A percentile compares a stretch with the other conserved stretches of the same genome.
These are phyloP conservation scores for Phalanger gymnotis DNA, from an alignment of 2,797 vertebrate genomes.

Conservation along the genomic window DNA sequence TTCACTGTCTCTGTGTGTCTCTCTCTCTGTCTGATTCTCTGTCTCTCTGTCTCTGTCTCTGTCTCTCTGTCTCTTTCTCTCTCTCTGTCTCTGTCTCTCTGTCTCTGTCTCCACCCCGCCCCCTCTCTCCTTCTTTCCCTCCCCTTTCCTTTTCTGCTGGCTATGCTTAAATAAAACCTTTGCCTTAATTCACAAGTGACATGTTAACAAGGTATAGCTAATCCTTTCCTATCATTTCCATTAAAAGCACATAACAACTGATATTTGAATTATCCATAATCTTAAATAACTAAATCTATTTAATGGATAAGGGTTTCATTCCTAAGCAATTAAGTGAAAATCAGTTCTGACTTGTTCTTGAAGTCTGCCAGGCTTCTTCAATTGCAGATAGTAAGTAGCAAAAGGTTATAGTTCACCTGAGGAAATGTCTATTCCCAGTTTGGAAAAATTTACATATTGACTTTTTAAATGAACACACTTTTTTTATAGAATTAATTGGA, in stretches of 20 bases:
- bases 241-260: not conserved
- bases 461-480: slow-evolving; percentile 67
- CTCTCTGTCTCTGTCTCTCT: too few species aligned
- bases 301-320: slow-evolving; percentile 42
- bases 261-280: not conserved
- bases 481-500: slow-evolving; percentile 69
- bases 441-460: slow-evolving; percentile 69
- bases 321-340: slow-evolving; percentile 68
- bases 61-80: too few species aligned
- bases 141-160: not conserved
- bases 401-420: slow-evolving; percentile 71
- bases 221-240: not conserved
- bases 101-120: not conserved
- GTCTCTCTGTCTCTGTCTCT: too few species aligned
- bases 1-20: too few species aligned
- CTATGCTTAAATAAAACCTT: not conserved
- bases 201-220: not conserved
- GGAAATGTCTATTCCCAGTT: slow-evolving; percentile 64
- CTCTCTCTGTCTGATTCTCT: too few species aligned
- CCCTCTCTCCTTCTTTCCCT: not conserved
- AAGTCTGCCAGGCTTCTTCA: slow-evolving; percentile 50
- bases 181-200: not conserved
- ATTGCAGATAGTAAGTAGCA: slow-evolving; percentile 51
- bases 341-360: slow-evolving; percentile 50
- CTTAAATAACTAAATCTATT: slow-evolving; percentile 44